These are phyloP conservation scores for Pseudococcus viburni DNA, from an alignment of 2,888 invertebrate genomes.

Conservation along the genomic window DNA sequence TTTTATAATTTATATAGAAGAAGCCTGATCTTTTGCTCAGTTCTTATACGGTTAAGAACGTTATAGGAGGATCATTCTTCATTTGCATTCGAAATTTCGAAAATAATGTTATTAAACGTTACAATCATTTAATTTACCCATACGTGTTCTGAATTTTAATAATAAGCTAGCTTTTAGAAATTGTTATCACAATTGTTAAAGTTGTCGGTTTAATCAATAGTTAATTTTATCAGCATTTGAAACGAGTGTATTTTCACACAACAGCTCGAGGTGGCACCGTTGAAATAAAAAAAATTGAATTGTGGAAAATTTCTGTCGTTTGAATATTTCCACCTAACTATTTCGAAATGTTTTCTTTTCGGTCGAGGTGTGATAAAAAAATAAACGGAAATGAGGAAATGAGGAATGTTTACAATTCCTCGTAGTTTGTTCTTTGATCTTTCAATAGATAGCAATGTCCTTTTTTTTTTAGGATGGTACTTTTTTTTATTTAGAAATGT, in stretches of 20 bases:
- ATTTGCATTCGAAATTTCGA: conserved; percentile 56
- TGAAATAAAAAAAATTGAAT: background rate
- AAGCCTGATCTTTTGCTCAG: conserved; percentile 66
- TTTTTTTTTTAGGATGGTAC: too few species aligned
- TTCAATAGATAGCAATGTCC: too few species aligned
- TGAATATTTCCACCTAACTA: background rate
- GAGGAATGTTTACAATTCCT: too few species aligned
- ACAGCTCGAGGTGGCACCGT: background rate
- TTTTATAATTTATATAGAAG: conserved; percentile 47
- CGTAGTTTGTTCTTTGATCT: too few species aligned
- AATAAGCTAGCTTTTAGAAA: conserved; percentile 43
- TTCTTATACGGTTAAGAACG: conserved; percentile 65
- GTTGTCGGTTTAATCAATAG: conserved; percentile 45
- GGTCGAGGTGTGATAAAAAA: background rate
- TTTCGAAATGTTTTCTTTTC: background rate
- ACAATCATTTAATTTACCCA: conserved; percentile 65
- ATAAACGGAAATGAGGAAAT: background rate
- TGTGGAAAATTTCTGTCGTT: background rate
- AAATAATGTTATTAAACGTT: conserved; percentile 54
- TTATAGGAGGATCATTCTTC: conserved; percentile 58
- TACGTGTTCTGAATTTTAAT: conserved; percentile 61
- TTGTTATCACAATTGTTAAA: conserved; percentile 19
- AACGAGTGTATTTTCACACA: background rate
- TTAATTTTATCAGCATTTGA: conserved; percentile 23
- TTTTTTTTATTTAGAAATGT: too few species aligned